Conservation (phyloP, 2,113 vertebrate genomes). For the Heteronetta atricapilla region DNA sequence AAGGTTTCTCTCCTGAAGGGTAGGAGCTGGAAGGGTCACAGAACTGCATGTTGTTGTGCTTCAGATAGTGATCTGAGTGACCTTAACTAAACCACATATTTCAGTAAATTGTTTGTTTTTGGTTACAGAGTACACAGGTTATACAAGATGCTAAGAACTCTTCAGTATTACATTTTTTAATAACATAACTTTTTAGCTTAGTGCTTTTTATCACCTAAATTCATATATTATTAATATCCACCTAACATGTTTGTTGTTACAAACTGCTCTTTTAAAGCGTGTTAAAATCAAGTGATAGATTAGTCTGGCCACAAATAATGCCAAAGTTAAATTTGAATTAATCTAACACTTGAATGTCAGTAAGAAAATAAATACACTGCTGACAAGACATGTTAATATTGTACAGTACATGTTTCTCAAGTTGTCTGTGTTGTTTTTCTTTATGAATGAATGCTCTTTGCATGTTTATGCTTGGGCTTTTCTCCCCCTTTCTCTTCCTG, state of each 20-base stretch:
- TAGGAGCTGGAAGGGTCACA: neutral
- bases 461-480: neutral
- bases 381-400: neutral
- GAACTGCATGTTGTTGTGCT: neutral
- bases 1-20: neutral
- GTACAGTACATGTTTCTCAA: neutral
- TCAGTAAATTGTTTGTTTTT: neutral
- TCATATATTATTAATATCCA: neutral
- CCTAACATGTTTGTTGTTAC: neutral
- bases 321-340: neutral
- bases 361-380: neutral
- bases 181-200: neutral
- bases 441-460: neutral
- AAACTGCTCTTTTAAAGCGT: neutral
- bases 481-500: neutral
- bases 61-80: neutral
- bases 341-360: neutral
- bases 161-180: neutral
- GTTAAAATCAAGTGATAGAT: neutral
- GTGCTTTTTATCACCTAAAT: neutral
- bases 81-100: neutral
- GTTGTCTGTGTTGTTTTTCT: neutral
- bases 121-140: neutral
- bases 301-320: neutral
- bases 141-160: neutral